phyloP scores from a whole-genome alignment of 2,113 vertebrate species.

The Nothocercus julius region DNA sequence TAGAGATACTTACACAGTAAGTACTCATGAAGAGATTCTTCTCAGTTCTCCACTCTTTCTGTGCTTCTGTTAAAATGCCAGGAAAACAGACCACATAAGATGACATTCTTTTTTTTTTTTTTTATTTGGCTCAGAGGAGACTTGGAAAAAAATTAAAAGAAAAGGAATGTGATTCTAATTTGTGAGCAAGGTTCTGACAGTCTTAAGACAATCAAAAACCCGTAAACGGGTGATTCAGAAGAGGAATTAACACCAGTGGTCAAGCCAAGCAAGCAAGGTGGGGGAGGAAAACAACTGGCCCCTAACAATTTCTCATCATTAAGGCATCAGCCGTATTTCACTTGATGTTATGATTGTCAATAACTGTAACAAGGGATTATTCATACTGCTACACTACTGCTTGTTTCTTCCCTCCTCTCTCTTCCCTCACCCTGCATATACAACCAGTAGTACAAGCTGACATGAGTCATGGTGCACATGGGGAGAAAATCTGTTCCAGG shows the following conservation, averaged over 20 bases:
- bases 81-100: constrained; percentile 45
- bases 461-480: background rate
- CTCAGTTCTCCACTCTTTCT: constrained; percentile 26
- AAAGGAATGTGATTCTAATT: constrained; percentile 2
- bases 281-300: no score
- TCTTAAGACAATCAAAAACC: background rate
- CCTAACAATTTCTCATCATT: background rate
- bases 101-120: background rate
- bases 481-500: background rate
- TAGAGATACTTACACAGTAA: background rate
- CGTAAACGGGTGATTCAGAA: background rate
- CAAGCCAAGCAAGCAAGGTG: background rate
- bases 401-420: background rate
- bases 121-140: constrained; percentile 31
- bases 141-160: background rate
- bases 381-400: background rate
- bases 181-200: background rate
- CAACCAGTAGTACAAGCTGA: background rate
- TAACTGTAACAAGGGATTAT: background rate
- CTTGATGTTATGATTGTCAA: background rate
- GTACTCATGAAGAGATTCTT: background rate
- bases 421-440: background rate
- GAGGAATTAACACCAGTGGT: background rate
- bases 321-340: background rate
- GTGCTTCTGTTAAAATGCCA: constrained; percentile 31